These are phyloP conservation scores for Gallinago stenura DNA, from an alignment of 2,797 vertebrate species.

Conservation along the genomic window DNA sequence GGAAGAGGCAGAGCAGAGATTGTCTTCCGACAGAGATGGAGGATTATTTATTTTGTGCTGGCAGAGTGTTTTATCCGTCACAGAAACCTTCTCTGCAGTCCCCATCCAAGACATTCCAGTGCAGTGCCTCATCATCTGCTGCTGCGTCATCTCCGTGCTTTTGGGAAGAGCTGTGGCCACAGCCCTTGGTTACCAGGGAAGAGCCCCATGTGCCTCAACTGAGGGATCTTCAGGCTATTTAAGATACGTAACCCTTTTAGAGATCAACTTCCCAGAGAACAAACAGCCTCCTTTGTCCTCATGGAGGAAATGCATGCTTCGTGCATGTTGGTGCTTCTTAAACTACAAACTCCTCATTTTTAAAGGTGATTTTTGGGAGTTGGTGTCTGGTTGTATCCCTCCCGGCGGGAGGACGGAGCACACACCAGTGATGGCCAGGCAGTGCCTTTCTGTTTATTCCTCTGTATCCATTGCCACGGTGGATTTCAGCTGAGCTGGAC, in stretches of 20 bases:
- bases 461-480: neutral
- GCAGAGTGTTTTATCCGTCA: neutral
- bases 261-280: neutral
- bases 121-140: neutral
- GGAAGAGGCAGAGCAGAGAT: neutral
- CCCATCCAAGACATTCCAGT: slow-evolving; percentile 35
- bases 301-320: accelerated
- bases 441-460: neutral
- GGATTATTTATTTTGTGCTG: neutral
- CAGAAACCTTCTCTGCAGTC: neutral
- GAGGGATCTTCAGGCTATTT: neutral
- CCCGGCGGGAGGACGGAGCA: accelerated
- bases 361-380: neutral
- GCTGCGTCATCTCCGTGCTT: neutral
- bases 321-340: neutral
- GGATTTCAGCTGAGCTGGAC: neutral
- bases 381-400: neutral
- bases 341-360: neutral
- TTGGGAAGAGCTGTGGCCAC: neutral
- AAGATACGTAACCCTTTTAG: neutral
- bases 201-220: neutral
- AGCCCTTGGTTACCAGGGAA: neutral
- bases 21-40: accelerated
- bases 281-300: neutral
- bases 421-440: neutral